phyloP scores from a whole-genome alignment of 1,140 invertebrate species.

The Camponotus floridanus region DNA sequence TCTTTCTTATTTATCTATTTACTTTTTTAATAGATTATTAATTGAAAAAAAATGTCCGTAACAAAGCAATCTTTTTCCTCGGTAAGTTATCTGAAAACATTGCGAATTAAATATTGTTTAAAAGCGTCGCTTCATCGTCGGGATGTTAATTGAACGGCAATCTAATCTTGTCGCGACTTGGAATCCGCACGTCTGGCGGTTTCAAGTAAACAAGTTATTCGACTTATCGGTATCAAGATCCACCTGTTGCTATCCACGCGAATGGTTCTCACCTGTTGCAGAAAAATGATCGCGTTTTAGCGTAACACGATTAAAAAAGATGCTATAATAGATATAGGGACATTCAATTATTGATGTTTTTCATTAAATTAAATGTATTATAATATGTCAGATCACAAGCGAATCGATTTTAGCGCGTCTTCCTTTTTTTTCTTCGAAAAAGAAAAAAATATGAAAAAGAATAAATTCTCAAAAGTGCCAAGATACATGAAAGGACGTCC shows the following conservation, averaged over 20 bases:
- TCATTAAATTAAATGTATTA: neutral
- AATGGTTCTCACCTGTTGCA: constrained; percentile 41
- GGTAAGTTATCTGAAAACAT: neutral
- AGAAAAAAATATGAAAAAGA: too few relatives aligned
- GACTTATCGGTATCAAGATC: constrained; percentile 53
- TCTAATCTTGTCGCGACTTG: constrained; percentile 68
- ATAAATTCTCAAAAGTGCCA: neutral
- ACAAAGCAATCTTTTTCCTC: neutral
- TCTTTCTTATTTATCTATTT: neutral
- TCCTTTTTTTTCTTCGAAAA: neutral
- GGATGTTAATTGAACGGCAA: constrained; percentile 55
- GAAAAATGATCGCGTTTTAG: neutral
- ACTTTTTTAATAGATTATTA: neutral
- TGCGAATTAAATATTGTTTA: neutral
- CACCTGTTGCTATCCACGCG: constrained; percentile 66
- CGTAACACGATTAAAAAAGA: neutral
- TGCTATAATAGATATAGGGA: neutral
- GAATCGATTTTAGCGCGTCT: neutral
- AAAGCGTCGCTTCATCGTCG: neutral
- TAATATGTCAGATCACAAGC: neutral
- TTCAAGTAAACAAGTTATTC: constrained; percentile 34
- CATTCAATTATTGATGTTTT: neutral
- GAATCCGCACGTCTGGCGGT: constrained; percentile 53
- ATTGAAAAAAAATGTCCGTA: neutral
- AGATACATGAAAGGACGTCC: constrained; percentile 11